Percentiles rank a stretch among this genome's conserved stretches.
phyloP scores from a whole-genome alignment of 1,140 invertebrate species.

The Scaptomyza graminum region DNA sequence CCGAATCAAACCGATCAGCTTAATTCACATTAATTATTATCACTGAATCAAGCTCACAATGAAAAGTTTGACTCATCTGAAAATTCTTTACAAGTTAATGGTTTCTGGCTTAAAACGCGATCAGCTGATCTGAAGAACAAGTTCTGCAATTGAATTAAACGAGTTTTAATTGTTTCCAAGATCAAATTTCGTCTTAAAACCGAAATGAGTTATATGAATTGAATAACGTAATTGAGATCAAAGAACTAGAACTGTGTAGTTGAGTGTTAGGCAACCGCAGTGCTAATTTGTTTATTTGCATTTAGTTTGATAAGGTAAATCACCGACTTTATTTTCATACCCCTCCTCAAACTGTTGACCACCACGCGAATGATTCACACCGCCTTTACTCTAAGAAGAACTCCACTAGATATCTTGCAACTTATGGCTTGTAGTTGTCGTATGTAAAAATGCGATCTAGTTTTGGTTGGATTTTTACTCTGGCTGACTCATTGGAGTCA shows the following conservation, averaged over 20 bases:
- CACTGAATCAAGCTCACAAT: neutral
- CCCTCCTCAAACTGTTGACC: neutral
- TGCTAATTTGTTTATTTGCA: slow-evolving; percentile 8
- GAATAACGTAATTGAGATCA: neutral
- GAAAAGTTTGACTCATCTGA: slow-evolving; percentile 3
- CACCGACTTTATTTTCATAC: neutral
- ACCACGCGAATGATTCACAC: slow-evolving; percentile 19
- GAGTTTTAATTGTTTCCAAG: neutral
- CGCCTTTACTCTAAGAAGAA: neutral
- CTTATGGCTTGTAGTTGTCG: neutral
- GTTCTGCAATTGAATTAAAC: neutral
- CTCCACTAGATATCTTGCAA: neutral
- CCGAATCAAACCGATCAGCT: neutral
- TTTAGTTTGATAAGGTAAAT: neutral
- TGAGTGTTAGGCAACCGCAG: neutral
- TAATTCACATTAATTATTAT: neutral
- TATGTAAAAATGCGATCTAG: slow-evolving; percentile 5
- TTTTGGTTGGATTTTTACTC: slow-evolving; percentile 23
- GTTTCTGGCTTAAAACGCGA: neutral
- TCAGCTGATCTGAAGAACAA: neutral
- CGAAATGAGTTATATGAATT: neutral
- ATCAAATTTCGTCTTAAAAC: neutral
- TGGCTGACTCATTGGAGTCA: slow-evolving; percentile 45
- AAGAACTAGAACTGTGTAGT: neutral
- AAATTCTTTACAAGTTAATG: neutral